Evolutionary conservation across 2,888 invertebrate species (phyloP).

Genomic region (Drosophila helvetica): DNA sequence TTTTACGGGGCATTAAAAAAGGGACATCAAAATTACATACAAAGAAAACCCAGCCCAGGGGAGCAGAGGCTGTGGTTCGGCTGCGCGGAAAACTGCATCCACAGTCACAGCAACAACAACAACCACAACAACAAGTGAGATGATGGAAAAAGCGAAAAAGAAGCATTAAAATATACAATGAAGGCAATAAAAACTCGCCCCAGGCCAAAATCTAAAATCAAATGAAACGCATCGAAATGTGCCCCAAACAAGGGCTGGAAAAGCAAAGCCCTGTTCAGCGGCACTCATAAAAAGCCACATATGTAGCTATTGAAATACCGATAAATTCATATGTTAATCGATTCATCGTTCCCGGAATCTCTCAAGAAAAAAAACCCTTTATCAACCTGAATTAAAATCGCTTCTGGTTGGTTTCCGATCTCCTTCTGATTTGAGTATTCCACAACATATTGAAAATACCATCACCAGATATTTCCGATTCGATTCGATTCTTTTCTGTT

Average conservation of each 20-base stretch:
- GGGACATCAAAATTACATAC: constrained; percentile 33
- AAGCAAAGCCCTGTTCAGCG: not conserved
- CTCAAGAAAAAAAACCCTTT: too few species aligned
- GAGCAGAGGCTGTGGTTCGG: too few species aligned
- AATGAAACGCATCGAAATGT: constrained; percentile 11
- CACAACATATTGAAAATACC: too few species aligned
- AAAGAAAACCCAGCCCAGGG: not conserved
- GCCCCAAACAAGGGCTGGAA: not conserved
- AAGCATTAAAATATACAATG: constrained; percentile 14
- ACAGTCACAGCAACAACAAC: constrained; percentile 18
- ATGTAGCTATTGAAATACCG: too few species aligned
- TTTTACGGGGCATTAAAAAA: constrained; percentile 72
- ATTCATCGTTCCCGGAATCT: not conserved
- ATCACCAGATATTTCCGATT: too few species aligned
- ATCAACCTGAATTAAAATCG: too few species aligned
- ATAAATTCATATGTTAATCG: not conserved
- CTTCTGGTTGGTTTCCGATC: too few species aligned
- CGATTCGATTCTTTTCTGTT: too few species aligned
- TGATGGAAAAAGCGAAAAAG: constrained; percentile 12
- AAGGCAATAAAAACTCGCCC: constrained; percentile 31
- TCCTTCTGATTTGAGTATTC: too few species aligned
- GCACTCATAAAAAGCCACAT: not conserved
- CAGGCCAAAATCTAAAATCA: constrained; percentile 18
- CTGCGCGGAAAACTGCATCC: constrained; percentile 12
- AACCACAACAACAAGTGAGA: constrained; percentile 9